Evolutionary conservation across 2,888 invertebrate genomes (phyloP).

Genomic region (Cephus spinipes): DNA sequence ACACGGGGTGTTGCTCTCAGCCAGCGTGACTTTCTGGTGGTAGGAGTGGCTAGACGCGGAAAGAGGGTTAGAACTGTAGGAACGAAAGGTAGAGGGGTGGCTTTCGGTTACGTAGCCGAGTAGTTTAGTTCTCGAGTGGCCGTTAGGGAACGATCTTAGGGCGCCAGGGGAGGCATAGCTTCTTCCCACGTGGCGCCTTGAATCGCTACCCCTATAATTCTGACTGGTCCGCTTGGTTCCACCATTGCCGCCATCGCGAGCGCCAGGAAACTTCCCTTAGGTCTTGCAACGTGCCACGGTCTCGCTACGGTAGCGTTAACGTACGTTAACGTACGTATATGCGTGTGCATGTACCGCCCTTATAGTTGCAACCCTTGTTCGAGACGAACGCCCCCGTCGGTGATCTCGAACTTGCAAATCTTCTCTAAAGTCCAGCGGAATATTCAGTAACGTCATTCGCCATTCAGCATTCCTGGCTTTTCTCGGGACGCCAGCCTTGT

Average conservation of each 20-base stretch:
- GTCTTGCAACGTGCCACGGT: neutral
- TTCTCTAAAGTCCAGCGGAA: neutral
- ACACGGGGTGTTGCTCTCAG: neutral
- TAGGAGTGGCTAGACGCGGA: neutral
- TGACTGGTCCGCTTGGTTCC: constrained; percentile 37
- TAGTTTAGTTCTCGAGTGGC: constrained; percentile 63
- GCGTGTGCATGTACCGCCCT: neutral
- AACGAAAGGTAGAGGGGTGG: constrained; percentile 15
- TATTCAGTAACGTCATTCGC: neutral
- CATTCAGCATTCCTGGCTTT: neutral
- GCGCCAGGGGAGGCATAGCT: constrained; percentile 64
- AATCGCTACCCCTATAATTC: constrained; percentile 60
- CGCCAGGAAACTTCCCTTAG: neutral
- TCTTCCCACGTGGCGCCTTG: constrained; percentile 60
- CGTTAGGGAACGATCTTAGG: constrained; percentile 63
- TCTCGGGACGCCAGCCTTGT: neutral
- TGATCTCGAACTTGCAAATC: neutral
- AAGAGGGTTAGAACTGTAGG: neutral
- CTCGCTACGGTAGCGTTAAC: neutral
- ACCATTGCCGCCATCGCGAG: constrained; percentile 34
- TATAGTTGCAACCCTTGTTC: neutral
- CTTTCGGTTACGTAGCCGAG: constrained; percentile 48
- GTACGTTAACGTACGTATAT: neutral
- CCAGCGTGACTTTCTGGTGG: neutral
- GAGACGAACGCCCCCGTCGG: neutral